Conservation (phyloP, 2,888 invertebrate genomes). For the Aporophyla lueneburgensis region DNA sequence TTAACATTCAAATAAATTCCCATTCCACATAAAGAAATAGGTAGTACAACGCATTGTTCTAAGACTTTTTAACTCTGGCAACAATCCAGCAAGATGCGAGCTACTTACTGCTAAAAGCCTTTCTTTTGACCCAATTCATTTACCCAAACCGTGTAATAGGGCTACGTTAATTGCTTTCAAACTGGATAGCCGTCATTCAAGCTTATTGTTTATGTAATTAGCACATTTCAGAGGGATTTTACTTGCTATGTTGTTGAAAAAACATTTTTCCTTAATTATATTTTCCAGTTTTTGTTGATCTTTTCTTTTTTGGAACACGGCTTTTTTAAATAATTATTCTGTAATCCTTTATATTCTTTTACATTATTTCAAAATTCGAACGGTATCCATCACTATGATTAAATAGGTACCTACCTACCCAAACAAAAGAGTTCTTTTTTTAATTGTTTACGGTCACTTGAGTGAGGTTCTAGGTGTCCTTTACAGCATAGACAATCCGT, state of each 20-base stretch:
- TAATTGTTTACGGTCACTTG: not conserved
- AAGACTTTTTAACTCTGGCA: constrained; percentile 53
- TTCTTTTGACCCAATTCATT: constrained; percentile 58
- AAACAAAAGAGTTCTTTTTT: not conserved
- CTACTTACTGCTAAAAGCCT: constrained; percentile 46
- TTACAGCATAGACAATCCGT: not conserved
- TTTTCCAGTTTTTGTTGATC: not conserved
- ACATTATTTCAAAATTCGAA: constrained; percentile 11
- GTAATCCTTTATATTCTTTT: not conserved
- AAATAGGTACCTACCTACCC: not conserved
- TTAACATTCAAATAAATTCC: constrained; percentile 18
- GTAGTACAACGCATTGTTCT: constrained; percentile 24
- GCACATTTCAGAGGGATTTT: constrained; percentile 28
- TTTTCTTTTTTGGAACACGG: not conserved
- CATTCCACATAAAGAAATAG: not conserved
- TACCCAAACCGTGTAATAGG: constrained; percentile 33
- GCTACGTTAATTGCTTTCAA: constrained; percentile 37
- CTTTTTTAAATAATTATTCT: not conserved
- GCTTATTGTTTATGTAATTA: constrained; percentile 56
- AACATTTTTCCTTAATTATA: constrained; percentile 8
- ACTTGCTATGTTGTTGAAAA: constrained; percentile 15
- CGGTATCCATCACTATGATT: not conserved
- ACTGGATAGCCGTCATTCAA: constrained; percentile 36
- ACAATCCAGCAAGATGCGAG: constrained; percentile 44
- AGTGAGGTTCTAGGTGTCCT: not conserved